A percentile compares a stretch with the other conserved stretches of the same genome.
Conservation (phyloP, 2,113 vertebrate species). For the Thamnophis sirtalis region DNA sequence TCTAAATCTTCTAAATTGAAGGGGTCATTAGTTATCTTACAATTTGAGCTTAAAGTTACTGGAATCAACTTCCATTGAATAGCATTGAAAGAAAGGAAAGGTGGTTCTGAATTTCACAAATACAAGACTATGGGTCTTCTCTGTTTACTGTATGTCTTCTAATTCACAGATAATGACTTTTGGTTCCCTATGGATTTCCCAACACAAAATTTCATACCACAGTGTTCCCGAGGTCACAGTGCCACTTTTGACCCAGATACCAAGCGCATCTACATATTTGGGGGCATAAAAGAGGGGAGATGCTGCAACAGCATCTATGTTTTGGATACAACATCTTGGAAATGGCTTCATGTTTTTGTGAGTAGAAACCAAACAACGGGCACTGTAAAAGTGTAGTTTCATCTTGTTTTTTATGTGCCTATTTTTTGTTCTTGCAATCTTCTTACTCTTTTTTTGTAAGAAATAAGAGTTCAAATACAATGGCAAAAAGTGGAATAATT, state of each 20-base stretch:
- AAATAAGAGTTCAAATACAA: not conserved
- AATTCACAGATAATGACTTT: conserved; percentile 75
- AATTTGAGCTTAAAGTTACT: not conserved
- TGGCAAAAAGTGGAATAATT: not conserved
- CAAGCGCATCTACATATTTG: conserved; percentile 79
- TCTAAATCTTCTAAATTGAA: not conserved
- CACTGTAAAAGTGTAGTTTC: not conserved
- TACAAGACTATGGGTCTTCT: not conserved
- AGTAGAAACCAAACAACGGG: conserved; percentile 49
- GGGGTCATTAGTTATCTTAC: not conserved
- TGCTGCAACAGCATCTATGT: conserved; percentile 72
- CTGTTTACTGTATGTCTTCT: not conserved
- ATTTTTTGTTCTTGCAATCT: not conserved
- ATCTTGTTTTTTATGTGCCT: not conserved
- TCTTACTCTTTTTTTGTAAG: not conserved
- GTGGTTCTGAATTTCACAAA: not conserved
- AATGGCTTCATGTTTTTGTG: conserved; percentile 79
- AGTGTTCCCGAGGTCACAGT: conserved; percentile 72
- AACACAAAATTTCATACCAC: conserved; percentile 57
- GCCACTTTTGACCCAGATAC: conserved; percentile 83
- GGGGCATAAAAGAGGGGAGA: conserved; percentile 75
- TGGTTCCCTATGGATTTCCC: conserved; percentile 80
- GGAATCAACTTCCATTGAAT: not conserved
- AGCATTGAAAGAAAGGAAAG: not conserved
- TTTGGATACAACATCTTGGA: conserved; percentile 83